phyloP scores from a whole-genome alignment of 1,140 invertebrate genomes.

The Lucilia sericata region DNA sequence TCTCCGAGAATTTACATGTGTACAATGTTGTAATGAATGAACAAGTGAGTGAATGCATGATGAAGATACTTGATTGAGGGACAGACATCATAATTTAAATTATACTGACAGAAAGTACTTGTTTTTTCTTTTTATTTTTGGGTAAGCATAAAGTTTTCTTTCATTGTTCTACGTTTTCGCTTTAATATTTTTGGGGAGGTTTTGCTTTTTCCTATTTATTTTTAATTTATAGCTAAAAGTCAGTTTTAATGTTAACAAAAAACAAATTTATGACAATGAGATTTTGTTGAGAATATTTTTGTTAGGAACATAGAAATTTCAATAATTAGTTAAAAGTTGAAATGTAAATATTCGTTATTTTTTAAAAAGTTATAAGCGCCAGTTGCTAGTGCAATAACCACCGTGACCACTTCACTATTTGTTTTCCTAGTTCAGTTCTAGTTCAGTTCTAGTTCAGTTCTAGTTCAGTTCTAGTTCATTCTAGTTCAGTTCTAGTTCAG shows the following conservation, averaged over 20 bases:
- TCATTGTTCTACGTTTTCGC: not conserved
- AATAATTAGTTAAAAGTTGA: too few species aligned
- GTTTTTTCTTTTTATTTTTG: not conserved
- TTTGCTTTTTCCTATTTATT: not conserved
- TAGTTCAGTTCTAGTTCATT: too few species aligned
- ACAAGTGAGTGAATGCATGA: not conserved
- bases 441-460: too few species aligned
- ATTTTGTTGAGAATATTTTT: not conserved
- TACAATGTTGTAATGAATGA: not conserved
- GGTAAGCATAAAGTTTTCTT: not conserved
- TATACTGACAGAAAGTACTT: slow-evolving; percentile 12
- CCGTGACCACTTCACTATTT: too few species aligned
- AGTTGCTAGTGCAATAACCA: too few species aligned
- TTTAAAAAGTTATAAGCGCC: too few species aligned
- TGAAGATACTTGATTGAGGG: not conserved
- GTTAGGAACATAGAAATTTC: too few species aligned
- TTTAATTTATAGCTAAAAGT: too few species aligned
- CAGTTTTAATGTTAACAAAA: not conserved
- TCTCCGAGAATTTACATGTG: not conserved
- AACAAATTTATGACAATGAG: not conserved
- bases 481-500: too few species aligned
- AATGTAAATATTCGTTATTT: too few species aligned
- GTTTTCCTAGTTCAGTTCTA: too few species aligned
- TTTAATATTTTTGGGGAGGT: not conserved
- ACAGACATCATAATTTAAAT: slow-evolving; percentile 10